These are phyloP conservation scores for Marmota flaviventris DNA, from an alignment of 2,113 vertebrate species.

Conservation along the genomic window DNA sequence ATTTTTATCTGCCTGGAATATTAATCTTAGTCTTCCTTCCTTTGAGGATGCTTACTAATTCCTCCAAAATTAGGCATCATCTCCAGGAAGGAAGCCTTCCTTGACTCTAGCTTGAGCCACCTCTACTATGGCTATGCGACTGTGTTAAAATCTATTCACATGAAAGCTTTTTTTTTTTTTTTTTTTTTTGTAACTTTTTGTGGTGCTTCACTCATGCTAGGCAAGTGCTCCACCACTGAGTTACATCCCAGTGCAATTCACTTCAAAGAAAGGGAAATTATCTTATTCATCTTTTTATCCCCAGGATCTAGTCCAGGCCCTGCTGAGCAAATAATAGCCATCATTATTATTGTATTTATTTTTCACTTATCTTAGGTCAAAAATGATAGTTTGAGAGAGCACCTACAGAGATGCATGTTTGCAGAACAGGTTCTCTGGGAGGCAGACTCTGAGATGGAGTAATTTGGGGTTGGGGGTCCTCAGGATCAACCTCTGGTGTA, in stretches of 20 bases:
- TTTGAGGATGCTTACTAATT: neutral
- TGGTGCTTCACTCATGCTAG: too few relatives aligned
- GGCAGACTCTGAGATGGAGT: neutral
- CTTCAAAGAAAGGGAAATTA: too few relatives aligned
- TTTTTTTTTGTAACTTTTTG: too few relatives aligned
- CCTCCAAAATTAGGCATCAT: neutral
- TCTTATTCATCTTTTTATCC: neutral
- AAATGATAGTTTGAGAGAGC: neutral
- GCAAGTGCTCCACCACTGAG: too few relatives aligned
- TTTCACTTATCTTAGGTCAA: neutral
- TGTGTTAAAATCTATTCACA: neutral
- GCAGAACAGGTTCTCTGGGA: neutral
- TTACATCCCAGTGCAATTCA: too few relatives aligned
- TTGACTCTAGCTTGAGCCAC: neutral
- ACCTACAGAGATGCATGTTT: neutral
- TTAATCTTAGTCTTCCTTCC: neutral
- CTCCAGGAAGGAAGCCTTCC: neutral
- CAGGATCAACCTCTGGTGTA: neutral
- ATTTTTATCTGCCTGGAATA: neutral
- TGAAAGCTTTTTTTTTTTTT: neutral
- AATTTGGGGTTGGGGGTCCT: neutral
- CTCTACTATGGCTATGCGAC: neutral
- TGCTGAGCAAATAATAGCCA: neutral
- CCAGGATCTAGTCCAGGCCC: neutral
- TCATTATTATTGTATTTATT: neutral